phyloP scores from a whole-genome alignment of 2,113 vertebrate genomes.

The Hippocampus guttulatus region DNA sequence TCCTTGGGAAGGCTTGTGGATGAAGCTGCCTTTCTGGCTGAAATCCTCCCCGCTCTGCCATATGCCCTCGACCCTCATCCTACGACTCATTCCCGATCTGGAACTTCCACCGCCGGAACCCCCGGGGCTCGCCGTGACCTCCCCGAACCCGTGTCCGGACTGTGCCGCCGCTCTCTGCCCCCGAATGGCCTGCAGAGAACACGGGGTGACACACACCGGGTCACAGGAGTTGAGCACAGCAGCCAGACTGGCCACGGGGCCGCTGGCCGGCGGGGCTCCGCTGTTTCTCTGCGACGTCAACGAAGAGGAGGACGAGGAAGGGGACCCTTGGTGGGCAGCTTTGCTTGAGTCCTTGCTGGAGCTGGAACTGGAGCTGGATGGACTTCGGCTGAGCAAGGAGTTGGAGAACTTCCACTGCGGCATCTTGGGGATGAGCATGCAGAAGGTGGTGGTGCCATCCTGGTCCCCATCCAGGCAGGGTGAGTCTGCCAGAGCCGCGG shows the following conservation, averaged over 20 bases:
- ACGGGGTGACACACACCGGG: conserved; percentile 82
- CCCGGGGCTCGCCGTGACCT: conserved; percentile 55
- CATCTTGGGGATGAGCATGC: conserved; percentile 88
- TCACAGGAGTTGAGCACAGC: conserved; percentile 86
- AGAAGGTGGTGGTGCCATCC: conserved; percentile 87
- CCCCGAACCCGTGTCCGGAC: conserved; percentile 54
- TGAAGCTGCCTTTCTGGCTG: conserved; percentile 86
- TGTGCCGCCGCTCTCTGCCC: conserved; percentile 65
- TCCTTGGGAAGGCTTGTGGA: conserved; percentile 93
- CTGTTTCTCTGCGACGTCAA: conserved; percentile 47
- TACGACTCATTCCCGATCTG: conserved; percentile 70
- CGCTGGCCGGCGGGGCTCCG: conserved; percentile 41
- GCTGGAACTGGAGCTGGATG: conserved; percentile 75
- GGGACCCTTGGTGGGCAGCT: conserved; percentile 40
- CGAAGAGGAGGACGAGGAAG: conserved; percentile 37
- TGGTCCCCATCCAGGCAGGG: conserved; percentile 77
- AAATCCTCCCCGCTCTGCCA: conserved; percentile 78
- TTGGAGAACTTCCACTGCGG: conserved; percentile 92
- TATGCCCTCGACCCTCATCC: conserved; percentile 75
- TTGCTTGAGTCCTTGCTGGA: conserved; percentile 76
- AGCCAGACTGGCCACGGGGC: conserved; percentile 76
- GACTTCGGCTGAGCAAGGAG: conserved; percentile 82
- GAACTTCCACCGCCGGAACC: conserved; percentile 44
- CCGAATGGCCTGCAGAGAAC: conserved; percentile 78
- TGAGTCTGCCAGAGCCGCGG: conserved; percentile 71